Conservation (phyloP, 64 coral and sea anemone genomes). For the Actinia tenebrosa region DNA sequence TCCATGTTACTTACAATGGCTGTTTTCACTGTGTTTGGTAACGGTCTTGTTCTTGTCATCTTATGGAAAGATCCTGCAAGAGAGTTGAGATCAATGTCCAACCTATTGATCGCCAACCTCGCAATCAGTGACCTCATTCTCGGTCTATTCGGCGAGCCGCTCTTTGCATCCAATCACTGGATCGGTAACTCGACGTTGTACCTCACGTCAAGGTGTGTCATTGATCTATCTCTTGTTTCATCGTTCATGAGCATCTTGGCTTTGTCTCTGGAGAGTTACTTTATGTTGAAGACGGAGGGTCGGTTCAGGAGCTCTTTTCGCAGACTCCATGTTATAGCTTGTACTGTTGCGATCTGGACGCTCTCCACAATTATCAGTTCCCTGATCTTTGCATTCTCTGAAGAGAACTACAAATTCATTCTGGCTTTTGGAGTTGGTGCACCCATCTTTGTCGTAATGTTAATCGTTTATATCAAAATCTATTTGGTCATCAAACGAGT, state of each 20-base stretch:
- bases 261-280: constrained; percentile 50
- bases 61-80: constrained; percentile 66
- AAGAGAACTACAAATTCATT: constrained; percentile 14
- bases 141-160: constrained; percentile 55
- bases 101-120: constrained; percentile 68
- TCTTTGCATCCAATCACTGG: constrained; percentile 51
- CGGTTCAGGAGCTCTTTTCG: constrained; percentile 14
- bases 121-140: constrained; percentile 70
- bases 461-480: constrained; percentile 36
- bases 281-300: constrained; percentile 26
- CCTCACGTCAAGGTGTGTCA: constrained; percentile 9
- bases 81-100: constrained; percentile 75
- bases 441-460: constrained; percentile 28
- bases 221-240: constrained; percentile 38
- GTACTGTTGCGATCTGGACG: constrained; percentile 30
- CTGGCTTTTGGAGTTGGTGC: constrained; percentile 24
- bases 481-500: constrained; percentile 33
- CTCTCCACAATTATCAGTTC: not conserved
- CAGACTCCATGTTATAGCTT: constrained; percentile 9
- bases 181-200: not conserved
- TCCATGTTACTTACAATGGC: not conserved
- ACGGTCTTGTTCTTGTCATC: constrained; percentile 54
- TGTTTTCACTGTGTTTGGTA: constrained; percentile 61
- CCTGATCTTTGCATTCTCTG: not conserved
- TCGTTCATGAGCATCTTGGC: constrained; percentile 65